A percentile compares a stretch with the other conserved stretches of the same genome.
Evolutionary conservation across 2,113 vertebrate species (phyloP).

Genomic region (Entomyzon cyanotis): DNA sequence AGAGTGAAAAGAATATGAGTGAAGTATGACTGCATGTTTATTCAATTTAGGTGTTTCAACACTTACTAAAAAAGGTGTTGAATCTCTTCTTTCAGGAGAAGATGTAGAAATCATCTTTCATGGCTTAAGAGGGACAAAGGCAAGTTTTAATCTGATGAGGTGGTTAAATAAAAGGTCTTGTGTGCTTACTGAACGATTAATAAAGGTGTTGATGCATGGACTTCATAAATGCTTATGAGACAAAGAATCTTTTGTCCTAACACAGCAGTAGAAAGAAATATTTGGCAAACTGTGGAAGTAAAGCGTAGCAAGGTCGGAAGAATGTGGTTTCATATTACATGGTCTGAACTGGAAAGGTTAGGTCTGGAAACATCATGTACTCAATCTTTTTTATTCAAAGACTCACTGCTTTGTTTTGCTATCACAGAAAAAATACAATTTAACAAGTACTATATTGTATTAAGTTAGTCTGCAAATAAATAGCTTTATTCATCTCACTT

Average conservation of each 20-base stretch:
- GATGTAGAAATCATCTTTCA: not conserved
- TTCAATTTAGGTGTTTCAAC: slow-evolving; percentile 11
- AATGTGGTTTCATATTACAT: not conserved
- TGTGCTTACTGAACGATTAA: not conserved
- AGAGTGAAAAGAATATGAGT: not conserved
- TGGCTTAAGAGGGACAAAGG: not conserved
- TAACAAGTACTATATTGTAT: not conserved
- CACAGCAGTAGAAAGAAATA: not conserved
- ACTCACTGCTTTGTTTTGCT: not conserved
- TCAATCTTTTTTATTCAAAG: not conserved
- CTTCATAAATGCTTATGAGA: not conserved
- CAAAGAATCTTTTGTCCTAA: slow-evolving; percentile 8
- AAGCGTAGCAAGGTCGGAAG: not conserved
- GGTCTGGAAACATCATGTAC: not conserved
- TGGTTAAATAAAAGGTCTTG: not conserved
- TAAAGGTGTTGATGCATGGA: slow-evolving; percentile 5
- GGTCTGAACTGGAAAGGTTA: not conserved
- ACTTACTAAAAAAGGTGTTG: not conserved
- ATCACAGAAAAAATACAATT: not conserved
- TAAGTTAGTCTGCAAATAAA: not conserved
- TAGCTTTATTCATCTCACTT: not conserved
- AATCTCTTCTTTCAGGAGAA: slow-evolving; percentile 5
- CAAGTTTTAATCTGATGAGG: not conserved
- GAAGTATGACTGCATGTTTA: not conserved
- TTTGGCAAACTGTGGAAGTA: not conserved